Percentiles rank a stretch among this genome's conserved stretches.
Evolutionary conservation across 2,888 invertebrate species (phyloP).

Genomic region (Meteorus colon): DNA sequence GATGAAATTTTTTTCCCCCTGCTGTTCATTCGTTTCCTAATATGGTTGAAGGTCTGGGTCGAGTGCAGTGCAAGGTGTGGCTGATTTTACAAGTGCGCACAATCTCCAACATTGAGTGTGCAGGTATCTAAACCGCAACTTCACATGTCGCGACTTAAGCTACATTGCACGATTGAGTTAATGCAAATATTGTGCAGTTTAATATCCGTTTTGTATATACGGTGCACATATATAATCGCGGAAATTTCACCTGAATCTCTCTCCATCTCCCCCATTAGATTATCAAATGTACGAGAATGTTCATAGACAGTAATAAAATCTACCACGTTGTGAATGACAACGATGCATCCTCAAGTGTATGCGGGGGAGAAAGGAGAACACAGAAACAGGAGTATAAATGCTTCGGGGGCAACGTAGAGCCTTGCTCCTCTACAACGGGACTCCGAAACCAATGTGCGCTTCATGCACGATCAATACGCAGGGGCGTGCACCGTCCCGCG

Average conservation of each 20-base stretch:
- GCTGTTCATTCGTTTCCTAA: not conserved
- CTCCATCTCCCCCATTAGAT: not conserved
- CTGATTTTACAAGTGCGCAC: constrained; percentile 36
- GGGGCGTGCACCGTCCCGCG: constrained; percentile 66
- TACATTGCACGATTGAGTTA: not conserved
- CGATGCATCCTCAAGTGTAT: constrained; percentile 13
- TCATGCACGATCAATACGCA: constrained; percentile 68
- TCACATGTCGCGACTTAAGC: not conserved
- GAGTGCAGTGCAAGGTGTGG: constrained; percentile 29
- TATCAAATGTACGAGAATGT: constrained; percentile 19
- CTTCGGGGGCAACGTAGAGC: constrained; percentile 17
- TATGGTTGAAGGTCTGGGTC: constrained; percentile 31
- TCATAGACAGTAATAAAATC: constrained; percentile 9
- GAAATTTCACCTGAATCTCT: not conserved
- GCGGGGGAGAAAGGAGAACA: constrained; percentile 13
- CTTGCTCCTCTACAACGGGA: constrained; percentile 52
- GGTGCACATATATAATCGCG: too few species aligned
- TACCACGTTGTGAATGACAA: constrained; percentile 10
- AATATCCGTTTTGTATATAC: not conserved
- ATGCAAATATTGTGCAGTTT: constrained; percentile 17
- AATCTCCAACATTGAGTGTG: constrained; percentile 21
- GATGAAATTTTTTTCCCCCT: not conserved
- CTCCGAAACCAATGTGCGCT: constrained; percentile 66
- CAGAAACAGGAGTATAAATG: constrained; percentile 2
- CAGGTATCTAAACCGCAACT: not conserved